Percentiles rank a stretch among this genome's conserved stretches.
These are phyloP conservation scores for Rhynchomys soricoides DNA, from an alignment of 2,113 vertebrate species.

Conservation along the genomic window DNA sequence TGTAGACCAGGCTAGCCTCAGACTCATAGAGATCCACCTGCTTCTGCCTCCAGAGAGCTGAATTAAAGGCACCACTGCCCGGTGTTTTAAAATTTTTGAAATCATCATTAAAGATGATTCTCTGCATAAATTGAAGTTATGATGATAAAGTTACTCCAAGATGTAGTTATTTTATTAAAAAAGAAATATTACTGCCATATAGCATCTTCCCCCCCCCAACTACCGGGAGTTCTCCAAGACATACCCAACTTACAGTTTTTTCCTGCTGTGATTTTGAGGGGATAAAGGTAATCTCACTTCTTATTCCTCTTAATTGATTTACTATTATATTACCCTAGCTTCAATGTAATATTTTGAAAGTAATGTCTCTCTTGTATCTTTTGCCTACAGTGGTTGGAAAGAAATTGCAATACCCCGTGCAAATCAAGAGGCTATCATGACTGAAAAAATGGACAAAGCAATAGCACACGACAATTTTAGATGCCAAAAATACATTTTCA, in stretches of 20 bases:
- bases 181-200: background rate
- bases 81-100: background rate
- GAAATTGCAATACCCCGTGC: background rate
- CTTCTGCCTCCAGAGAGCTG: background rate
- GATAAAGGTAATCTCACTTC: background rate
- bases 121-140: background rate
- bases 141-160: background rate
- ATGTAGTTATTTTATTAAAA: constrained; percentile 26
- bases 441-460: constrained; percentile 58
- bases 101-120: background rate
- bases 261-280: background rate
- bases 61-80: background rate
- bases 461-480: background rate
- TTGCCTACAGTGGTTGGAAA: constrained; percentile 67
- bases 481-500: constrained; percentile 39
- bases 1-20: background rate
- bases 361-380: background rate
- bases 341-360: constrained; percentile 20
- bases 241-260: background rate
- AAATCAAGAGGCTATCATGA: background rate
- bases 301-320: constrained; percentile 23
- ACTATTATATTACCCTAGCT: background rate
- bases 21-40: background rate
- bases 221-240: background rate
- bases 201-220: background rate